Conservation (phyloP, 2,113 vertebrate genomes). For the Hippopotamus amphibius region DNA sequence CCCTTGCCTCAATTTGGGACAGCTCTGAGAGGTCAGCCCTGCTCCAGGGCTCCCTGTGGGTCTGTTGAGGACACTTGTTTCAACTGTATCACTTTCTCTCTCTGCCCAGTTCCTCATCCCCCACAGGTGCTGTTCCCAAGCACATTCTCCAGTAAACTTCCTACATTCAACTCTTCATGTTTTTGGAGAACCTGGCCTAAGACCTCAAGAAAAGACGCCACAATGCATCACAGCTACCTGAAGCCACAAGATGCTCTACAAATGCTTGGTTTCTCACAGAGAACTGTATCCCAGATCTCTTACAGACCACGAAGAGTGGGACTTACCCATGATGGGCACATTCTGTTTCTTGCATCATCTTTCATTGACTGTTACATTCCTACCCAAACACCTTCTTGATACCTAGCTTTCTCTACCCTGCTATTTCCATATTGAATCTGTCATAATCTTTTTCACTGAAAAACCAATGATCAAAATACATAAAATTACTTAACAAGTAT, state of each 20-base stretch:
- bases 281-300: neutral
- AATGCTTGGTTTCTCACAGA: neutral
- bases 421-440: neutral
- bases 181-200: neutral
- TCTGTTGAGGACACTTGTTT: neutral
- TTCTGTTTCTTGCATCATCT: neutral
- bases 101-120: neutral
- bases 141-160: neutral
- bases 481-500: neutral
- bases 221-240: neutral
- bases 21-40: neutral
- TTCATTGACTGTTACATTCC: neutral
- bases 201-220: neutral
- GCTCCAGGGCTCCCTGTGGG: neutral
- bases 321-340: too few relatives aligned
- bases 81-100: neutral
- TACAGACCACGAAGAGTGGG: neutral
- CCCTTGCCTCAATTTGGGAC: neutral
- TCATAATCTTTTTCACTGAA: neutral
- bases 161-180: neutral
- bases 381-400: neutral
- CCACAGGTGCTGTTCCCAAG: neutral
- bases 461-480: neutral
- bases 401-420: neutral
- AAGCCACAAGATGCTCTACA: neutral